A percentile compares a stretch with the other conserved stretches of the same genome.
These are phyloP conservation scores for Dipodomys stephensi DNA, from an alignment of 2,113 vertebrate genomes.

Conservation along the genomic window DNA sequence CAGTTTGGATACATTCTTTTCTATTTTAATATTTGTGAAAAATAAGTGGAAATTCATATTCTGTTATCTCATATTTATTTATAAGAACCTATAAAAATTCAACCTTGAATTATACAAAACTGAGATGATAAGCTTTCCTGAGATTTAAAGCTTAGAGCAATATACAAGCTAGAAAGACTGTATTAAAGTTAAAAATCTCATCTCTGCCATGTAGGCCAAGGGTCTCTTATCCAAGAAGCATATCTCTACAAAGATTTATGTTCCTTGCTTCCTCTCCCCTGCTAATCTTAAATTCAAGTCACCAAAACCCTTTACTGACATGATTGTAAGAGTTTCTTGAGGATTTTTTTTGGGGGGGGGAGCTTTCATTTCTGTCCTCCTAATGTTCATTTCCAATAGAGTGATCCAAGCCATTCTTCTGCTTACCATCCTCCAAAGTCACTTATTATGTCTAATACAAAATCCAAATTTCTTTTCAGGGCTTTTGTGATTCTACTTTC, in stretches of 20 bases:
- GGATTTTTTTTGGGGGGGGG: neutral
- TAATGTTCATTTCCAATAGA: neutral
- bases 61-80: neutral
- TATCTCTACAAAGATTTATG: neutral
- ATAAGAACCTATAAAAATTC: neutral
- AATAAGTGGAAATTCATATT: constrained; percentile 1
- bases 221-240: neutral
- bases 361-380: neutral
- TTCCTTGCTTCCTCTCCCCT: neutral
- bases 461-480: no score
- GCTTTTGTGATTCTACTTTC: no score
- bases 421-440: neutral
- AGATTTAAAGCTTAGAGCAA: neutral
- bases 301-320: neutral
- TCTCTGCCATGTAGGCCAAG: neutral
- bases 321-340: neutral
- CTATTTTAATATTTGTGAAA: neutral
- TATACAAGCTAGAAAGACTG: neutral
- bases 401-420: neutral
- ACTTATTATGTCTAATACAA: neutral
- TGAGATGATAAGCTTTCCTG: neutral
- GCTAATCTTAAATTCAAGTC: neutral
- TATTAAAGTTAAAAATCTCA: constrained; percentile 19
- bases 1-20: constrained; percentile 4
- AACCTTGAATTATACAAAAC: neutral